phyloP scores from a whole-genome alignment of 2,113 vertebrate genomes.

The Perccottus glenii region DNA sequence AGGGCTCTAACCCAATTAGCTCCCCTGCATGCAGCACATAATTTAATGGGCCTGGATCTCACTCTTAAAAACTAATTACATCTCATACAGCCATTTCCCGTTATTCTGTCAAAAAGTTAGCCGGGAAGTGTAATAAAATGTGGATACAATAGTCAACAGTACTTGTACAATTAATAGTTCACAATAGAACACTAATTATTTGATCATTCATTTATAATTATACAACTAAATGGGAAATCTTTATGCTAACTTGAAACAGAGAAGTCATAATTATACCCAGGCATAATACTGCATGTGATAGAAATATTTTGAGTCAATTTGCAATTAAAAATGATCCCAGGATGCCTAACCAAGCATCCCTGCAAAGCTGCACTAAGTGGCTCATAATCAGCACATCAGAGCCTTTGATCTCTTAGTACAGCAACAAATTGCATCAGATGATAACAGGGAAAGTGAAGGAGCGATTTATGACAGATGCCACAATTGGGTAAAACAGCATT shows the following conservation, averaged over 20 bases:
- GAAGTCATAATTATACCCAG: constrained; percentile 45
- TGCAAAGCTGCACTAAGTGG: constrained; percentile 48
- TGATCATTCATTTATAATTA: constrained; percentile 1
- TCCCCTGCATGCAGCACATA: constrained; percentile 65
- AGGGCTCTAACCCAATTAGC: constrained; percentile 73
- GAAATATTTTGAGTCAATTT: constrained; percentile 49
- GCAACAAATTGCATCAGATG: constrained; percentile 61
- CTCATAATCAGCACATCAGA: constrained; percentile 58
- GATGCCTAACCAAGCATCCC: constrained; percentile 40
- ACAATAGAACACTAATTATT: not conserved
- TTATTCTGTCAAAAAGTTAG: constrained; percentile 57
- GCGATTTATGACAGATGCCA: constrained; percentile 56
- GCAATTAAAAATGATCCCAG: constrained; percentile 49
- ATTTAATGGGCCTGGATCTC: constrained; percentile 71
- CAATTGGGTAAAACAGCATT: constrained; percentile 31
- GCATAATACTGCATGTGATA: constrained; percentile 41
- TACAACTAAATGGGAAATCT: constrained; percentile 14
- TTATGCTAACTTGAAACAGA: constrained; percentile 23
- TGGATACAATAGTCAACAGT: constrained; percentile 20
- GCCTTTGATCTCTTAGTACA: constrained; percentile 60
- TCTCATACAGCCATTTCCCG: constrained; percentile 66
- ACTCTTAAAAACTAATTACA: constrained; percentile 75
- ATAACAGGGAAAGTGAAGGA: constrained; percentile 57
- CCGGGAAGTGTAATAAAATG: constrained; percentile 25
- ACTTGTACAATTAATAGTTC: not conserved